Evolutionary conservation across 2,797 vertebrate species (phyloP).

Genomic region (Cuniculus paca): DNA sequence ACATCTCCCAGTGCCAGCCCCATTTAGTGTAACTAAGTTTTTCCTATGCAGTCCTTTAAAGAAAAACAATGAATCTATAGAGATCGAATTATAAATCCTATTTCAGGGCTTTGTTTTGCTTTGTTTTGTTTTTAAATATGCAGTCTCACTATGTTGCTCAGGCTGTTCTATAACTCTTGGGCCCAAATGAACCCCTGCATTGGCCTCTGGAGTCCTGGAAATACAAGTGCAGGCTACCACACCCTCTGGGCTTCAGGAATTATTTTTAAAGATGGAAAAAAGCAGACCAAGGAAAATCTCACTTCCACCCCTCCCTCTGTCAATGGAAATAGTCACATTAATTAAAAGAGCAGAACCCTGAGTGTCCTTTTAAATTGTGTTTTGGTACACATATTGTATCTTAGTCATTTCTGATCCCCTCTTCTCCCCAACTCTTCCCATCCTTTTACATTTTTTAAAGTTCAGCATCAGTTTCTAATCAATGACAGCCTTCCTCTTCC

Average conservation of each 20-base stretch:
- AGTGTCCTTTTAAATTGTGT: not conserved
- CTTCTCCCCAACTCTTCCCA: not conserved
- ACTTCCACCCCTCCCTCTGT: not conserved
- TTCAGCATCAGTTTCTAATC: not conserved
- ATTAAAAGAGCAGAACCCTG: not conserved
- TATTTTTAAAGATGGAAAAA: constrained; percentile 35
- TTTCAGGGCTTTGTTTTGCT: not conserved
- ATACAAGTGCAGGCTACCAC: not conserved
- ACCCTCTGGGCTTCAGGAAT: not conserved
- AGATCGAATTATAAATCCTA: not conserved
- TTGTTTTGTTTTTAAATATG: not conserved
- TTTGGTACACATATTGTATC: not conserved
- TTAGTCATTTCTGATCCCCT: not conserved
- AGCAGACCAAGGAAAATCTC: not conserved
- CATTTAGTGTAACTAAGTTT: not conserved
- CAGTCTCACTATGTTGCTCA: not conserved
- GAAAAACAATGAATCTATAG: not conserved
- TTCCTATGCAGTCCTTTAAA: not conserved
- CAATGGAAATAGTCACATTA: constrained; percentile 6
- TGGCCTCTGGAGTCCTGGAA: not conserved
- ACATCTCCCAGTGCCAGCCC: too few relatives aligned
- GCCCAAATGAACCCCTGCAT: not conserved
- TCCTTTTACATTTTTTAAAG: not conserved
- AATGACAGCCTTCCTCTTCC: not conserved
- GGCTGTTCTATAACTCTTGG: not conserved